Percentiles rank a stretch among this genome's conserved stretches.
Conservation (phyloP, 2,888 invertebrate genomes). For the Pogonocherus hispidulus region DNA sequence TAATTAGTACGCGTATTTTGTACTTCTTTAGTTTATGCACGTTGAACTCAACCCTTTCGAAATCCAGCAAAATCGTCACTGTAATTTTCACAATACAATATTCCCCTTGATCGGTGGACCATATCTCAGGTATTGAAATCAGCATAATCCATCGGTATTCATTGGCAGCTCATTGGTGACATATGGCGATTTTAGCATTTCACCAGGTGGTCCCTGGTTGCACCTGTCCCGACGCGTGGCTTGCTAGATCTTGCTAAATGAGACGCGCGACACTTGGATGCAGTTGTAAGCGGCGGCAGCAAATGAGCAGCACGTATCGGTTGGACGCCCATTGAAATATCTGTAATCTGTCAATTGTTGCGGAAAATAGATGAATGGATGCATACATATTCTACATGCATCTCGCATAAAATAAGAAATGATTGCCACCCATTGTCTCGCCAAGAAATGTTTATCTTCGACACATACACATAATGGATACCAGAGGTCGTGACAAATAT, state of each 20-base stretch:
- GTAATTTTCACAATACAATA: neutral
- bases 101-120: neutral
- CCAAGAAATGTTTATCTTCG: neutral
- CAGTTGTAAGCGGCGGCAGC: slow-evolving; percentile 36
- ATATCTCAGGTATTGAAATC: neutral
- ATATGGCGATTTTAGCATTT: slow-evolving; percentile 47
- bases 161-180: slow-evolving; percentile 46
- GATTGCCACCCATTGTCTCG: no score
- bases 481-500: no score
- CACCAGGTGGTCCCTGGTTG: slow-evolving; percentile 50
- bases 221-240: slow-evolving; percentile 55
- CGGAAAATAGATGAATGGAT: neutral
- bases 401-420: neutral
- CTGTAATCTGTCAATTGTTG: slow-evolving; percentile 28
- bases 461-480: no score
- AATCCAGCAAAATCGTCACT: neutral
- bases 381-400: neutral
- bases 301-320: slow-evolving; percentile 41
- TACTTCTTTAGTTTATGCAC: no score
- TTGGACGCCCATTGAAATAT: slow-evolving; percentile 29
- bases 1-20: no score
- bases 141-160: slow-evolving; percentile 43
- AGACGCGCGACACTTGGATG: slow-evolving; percentile 40
- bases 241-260: slow-evolving; percentile 40
- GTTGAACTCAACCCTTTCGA: neutral